A percentile compares a stretch with the other conserved stretches of the same genome.
These are phyloP conservation scores for Phyllostomus hastatus DNA, from an alignment of 2,113 vertebrate species.

Conservation along the genomic window DNA sequence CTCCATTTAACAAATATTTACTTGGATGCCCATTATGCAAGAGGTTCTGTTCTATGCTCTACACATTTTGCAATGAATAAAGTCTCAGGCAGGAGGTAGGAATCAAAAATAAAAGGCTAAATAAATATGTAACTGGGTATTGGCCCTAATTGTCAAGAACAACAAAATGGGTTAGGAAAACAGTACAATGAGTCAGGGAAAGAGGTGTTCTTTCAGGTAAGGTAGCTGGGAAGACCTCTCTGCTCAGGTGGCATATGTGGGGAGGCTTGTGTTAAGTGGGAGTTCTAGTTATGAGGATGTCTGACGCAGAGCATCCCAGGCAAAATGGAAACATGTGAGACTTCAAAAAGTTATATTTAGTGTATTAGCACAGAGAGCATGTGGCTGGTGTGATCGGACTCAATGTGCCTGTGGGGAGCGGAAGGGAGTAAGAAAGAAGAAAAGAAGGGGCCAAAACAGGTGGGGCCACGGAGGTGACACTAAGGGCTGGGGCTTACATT, in stretches of 20 bases:
- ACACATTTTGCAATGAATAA: neutral
- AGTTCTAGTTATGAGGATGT: neutral
- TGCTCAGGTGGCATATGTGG: neutral
- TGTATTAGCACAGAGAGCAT: neutral
- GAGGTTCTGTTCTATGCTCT: neutral
- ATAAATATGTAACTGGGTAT: neutral
- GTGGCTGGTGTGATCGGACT: neutral
- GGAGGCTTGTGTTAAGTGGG: neutral
- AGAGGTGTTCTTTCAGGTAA: neutral
- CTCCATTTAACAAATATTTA: neutral
- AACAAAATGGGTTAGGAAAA: neutral
- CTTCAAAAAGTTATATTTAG: neutral
- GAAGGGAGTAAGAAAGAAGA: neutral
- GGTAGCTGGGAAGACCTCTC: too few relatives aligned
- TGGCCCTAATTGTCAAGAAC: neutral
- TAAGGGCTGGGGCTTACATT: neutral
- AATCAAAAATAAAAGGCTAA: neutral
- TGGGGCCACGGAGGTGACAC: neutral
- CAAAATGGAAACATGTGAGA: neutral
- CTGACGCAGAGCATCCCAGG: neutral
- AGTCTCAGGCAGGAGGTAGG: neutral
- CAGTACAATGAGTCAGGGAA: neutral
- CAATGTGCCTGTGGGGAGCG: neutral
- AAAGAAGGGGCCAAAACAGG: neutral
- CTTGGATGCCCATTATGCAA: neutral